Percentiles rank a stretch among this genome's conserved stretches.
phyloP scores from a whole-genome alignment of 2,888 invertebrate genomes.

The Lissocephala sabroskyi region DNA sequence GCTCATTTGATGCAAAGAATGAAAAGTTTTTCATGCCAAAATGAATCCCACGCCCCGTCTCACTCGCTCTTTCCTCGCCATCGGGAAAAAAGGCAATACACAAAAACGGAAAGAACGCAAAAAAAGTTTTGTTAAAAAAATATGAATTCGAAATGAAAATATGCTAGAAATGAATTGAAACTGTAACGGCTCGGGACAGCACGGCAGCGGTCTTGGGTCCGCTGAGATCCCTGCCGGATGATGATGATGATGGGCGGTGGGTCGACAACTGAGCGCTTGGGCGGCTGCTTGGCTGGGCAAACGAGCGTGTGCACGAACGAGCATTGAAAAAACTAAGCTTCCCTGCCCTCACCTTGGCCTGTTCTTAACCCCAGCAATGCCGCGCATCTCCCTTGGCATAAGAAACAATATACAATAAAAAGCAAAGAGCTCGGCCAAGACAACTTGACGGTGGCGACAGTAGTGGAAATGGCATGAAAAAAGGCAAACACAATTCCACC shows the following conservation, averaged over 20 bases:
- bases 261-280: neutral
- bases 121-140: constrained; percentile 63
- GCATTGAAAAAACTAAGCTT: constrained; percentile 16
- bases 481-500: too few species aligned
- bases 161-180: constrained; percentile 63
- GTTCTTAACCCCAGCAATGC: too few species aligned
- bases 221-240: too few species aligned
- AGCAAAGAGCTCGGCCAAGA: constrained; percentile 12
- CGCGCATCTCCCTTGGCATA: constrained; percentile 59
- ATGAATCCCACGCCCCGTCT: constrained; percentile 2
- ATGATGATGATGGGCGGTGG: too few species aligned
- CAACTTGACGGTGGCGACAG: neutral
- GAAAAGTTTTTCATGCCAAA: constrained; percentile 50
- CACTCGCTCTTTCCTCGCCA: too few species aligned
- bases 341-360: neutral
- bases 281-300: constrained; percentile 41
- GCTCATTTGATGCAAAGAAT: constrained; percentile 60
- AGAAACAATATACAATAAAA: constrained; percentile 60
- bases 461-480: constrained; percentile 1
- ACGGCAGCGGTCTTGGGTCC: too few species aligned
- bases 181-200: constrained; percentile 46
- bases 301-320: constrained; percentile 51
- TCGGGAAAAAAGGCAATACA: constrained; percentile 34
- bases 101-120: too few species aligned
- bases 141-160: constrained; percentile 64